Evolutionary conservation across 2,113 vertebrate species (phyloP).

Genomic region (Scomber colias): DNA sequence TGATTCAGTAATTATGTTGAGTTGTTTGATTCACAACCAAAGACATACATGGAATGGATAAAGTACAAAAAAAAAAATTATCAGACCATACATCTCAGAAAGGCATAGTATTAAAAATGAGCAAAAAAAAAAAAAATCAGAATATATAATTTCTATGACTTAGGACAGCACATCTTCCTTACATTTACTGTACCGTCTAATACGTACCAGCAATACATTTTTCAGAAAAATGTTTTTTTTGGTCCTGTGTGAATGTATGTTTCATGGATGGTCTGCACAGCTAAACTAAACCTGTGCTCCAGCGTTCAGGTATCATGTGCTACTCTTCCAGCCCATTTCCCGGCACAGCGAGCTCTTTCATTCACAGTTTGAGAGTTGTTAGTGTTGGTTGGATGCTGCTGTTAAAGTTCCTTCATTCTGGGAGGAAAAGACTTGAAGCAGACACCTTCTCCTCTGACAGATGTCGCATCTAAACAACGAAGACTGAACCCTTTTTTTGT

Average conservation of each 20-base stretch:
- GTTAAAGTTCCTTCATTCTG: conserved; percentile 55
- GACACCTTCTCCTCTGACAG: conserved; percentile 37
- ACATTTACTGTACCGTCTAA: conserved; percentile 59
- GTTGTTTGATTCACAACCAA: conserved; percentile 50
- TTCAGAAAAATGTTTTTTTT: conserved; percentile 67
- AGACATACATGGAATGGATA: conserved; percentile 72
- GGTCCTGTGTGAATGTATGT: conserved; percentile 74
- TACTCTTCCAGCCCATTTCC: conserved; percentile 45
- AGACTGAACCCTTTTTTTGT: conserved; percentile 21
- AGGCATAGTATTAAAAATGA: conserved; percentile 69
- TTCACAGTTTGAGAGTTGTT: conserved; percentile 79
- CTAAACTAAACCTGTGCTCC: conserved; percentile 37
- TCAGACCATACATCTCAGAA: conserved; percentile 59
- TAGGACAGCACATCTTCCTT: conserved; percentile 63
- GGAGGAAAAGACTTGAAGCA: conserved; percentile 25
- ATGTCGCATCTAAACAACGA: conserved; percentile 23
- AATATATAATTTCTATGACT: conserved; percentile 70
- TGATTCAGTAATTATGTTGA: conserved; percentile 41
- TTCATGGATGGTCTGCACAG: conserved; percentile 41
- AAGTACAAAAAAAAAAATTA: conserved; percentile 67
- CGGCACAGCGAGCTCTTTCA: conserved; percentile 44
- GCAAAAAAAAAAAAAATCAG: conserved; percentile 28
- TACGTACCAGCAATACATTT: conserved; percentile 64
- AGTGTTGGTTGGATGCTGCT: conserved; percentile 53
- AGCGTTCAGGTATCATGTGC: conserved; percentile 47